A percentile compares a stretch with the other conserved stretches of the same genome.
Conservation (phyloP, 2,113 vertebrate genomes). For the Paramormyrops kingsleyae region DNA sequence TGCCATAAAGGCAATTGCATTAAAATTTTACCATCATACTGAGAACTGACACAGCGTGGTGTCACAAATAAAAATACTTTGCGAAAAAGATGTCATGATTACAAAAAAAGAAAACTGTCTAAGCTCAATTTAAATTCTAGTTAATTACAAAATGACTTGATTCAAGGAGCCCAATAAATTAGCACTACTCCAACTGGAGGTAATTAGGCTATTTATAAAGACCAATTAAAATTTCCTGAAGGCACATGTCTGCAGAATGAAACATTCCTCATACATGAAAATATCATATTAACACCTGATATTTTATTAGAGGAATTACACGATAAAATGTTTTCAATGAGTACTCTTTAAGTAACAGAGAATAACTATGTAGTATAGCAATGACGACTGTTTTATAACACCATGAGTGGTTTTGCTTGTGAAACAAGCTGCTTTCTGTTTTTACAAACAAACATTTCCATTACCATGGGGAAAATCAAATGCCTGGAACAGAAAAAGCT, state of each 20-base stretch:
- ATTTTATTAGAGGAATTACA: not conserved
- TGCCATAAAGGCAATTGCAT: not conserved
- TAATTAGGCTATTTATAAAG: constrained; percentile 7
- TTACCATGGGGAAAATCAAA: not conserved
- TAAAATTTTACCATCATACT: not conserved
- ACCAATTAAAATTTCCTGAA: constrained; percentile 13
- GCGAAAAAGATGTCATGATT: not conserved
- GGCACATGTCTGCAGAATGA: not conserved
- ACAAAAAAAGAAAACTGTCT: not conserved
- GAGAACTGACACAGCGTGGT: not conserved
- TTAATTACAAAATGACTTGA: constrained; percentile 8
- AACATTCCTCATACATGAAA: not conserved
- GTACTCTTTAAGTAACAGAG: not conserved
- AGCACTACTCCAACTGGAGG: not conserved
- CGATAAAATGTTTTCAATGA: not conserved
- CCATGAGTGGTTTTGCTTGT: not conserved
- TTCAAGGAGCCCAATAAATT: constrained; percentile 14
- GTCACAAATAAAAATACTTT: not conserved
- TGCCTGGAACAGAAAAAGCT: not conserved
- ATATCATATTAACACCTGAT: not conserved
- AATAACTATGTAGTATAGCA: not conserved
- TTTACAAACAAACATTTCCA: not conserved
- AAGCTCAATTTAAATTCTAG: constrained; percentile 3
- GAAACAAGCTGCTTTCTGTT: not conserved
- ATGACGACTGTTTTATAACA: not conserved